Evolutionary conservation across 2,888 invertebrate genomes (phyloP), one percentile per base, ranked within the genome.

Genomic region (Cantharis rustica): DNA sequence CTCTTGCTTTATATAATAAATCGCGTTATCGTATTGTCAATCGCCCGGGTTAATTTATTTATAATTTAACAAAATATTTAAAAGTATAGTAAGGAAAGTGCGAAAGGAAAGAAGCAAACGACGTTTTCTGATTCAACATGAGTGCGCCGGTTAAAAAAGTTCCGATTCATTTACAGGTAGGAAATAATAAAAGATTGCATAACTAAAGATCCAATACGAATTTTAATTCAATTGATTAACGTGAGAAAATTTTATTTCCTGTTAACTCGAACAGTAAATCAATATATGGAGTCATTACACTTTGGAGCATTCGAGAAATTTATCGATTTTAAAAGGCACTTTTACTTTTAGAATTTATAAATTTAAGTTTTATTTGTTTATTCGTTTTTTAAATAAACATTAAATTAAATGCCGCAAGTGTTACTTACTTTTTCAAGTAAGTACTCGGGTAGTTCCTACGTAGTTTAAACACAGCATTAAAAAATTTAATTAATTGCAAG

Each of bases 141-240:
- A 90, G 92, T 84, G 95, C 95, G 82, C 96, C 96, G 81, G 96
- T 97, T 82, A 97, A 97, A 89, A 97, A 98, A 90, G 96, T 97
- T 79, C 97, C 97, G 77, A 96, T 98, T 87, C 97, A 98, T 89
- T 91, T 96, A 86, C 96, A 96, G 93, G 95, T 97, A 89, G 92
- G 77, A 61, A 73, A 78, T 75, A 73, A 78, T 75, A 75, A 78
- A 66, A 75, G 73, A 79, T 76, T 74, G 77, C 75, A 75, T 73
- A 75, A 77, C 73, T 64, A 66, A 69, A 27, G 69, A 68, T 23
- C 31, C 17, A 76, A 72, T 68, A 68, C 61, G 61, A 62, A 68
- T 73, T 70, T 73, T 61, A 70, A 31, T 31, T 69, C 64, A 15
- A 61, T 47, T 31, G 27, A 69, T 61, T n/a, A 70, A 72, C 31